Base-by-base conservation (phyloP, 2,888 invertebrate genomes). In the Nemurella pictetii region DNA sequence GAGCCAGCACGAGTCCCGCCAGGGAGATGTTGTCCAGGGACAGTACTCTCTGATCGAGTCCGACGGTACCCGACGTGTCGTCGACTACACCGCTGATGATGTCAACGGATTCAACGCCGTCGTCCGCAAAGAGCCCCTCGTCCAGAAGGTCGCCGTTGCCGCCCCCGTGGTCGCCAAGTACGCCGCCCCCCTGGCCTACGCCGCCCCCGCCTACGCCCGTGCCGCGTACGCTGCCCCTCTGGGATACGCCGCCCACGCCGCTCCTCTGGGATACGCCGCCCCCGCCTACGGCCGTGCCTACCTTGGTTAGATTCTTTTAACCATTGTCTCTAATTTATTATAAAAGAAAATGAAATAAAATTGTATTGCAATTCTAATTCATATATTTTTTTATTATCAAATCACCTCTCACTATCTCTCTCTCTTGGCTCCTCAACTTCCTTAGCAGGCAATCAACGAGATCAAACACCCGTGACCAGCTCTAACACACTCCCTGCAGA, bases 71-170 rank as follows among this genome's bases (percentile, higher is more conserved):
- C 77, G 77, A 35, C 84, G 84, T 80, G 32, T 77, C 80, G 84
- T 84, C 80, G 80, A 84, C 35, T 84, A 84, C 84, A 78, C 84
- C 78, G 84, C 84, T 30, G 84, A 84, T 36, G 80, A 80, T 80
- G 72, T 84, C 84, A 84, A 84, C 84, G 84, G 84, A 35, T 84
- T 84, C 84, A 84, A 84, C 84, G 84, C 84, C 84, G 84, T 84
- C 78, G 84, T 84, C 78, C 84, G 77, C 78, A 77, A 78, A 27
- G 83, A 83, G 72, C 74, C 83, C 72, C 74, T 73, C 28, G 83
- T 74, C 72, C 25, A 15, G 29, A 78, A 78, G 78, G 78, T 82
- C 82, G 55, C 82, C 72, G 55, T 72, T 28, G 82, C 81, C 32
- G 55, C 72, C 72, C 82, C 82, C 82, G 83, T 75, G 28, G 83